Base-by-base conservation (phyloP, 2,797 vertebrate genomes). In the Bradypodion pumilum region DNA sequence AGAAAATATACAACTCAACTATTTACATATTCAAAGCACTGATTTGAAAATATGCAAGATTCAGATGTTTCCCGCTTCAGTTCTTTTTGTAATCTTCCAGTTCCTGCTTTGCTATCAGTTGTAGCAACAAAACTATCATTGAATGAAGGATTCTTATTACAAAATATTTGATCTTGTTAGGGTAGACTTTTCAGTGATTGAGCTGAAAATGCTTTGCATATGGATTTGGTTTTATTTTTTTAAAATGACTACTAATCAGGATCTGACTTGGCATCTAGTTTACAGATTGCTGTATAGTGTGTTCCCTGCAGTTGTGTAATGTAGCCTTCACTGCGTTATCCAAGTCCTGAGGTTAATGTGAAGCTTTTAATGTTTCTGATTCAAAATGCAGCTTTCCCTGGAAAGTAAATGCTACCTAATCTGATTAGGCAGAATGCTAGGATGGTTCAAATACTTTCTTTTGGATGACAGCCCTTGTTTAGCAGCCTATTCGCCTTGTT, bases 381-480 rank as follows among this genome's bases (percentile, higher is more conserved):
- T 69, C n/a, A 70, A 89, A 89, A 73, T 4, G 52, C 87, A 87
- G 84, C 78, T 85, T 84, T 86, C 86, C 86, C 77, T 83, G 69
- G 21, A 49, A 85, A 90, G 77, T 78, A 80, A 86, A 75, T 49
- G 85, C 68, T 74, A 1, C 16, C 40, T 80, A 70, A 76, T 81
- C 74, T 63, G 79, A 85, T 84, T 89, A 88, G 63, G 62, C 35
- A 21, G 84, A 80, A 80, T 85, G 66, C 63, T 85, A 87, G 32
- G 77, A 7, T 46, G 78, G 29, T 0, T 46, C 35, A 16, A 13
- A 25, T 21, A 73, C 5, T 21, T 44, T 72, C 42, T 72, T 37
- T 15, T 60, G 21, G 69, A 42, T 56, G 29, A 44, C 10, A 40
- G 40, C 62, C 27, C 4, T 76, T 2, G 0, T 60, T 84, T 73